These are phyloP conservation scores for Polydrusus tereticollis DNA, from an alignment of 2,888 invertebrate genomes.

Conservation along the genomic window DNA sequence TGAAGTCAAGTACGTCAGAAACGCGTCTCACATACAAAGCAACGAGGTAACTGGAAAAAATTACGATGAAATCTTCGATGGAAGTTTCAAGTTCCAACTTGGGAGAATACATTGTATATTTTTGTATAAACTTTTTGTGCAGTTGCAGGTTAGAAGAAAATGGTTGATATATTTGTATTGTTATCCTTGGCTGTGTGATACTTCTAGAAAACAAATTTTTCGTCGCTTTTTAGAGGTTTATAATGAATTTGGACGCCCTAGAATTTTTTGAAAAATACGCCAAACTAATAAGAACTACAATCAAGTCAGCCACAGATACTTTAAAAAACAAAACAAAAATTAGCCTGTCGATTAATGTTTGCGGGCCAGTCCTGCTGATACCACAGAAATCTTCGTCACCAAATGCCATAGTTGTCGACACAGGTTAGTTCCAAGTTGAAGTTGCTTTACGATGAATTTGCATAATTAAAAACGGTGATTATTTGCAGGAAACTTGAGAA, in stretches of 20 bases:
- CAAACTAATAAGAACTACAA: slow-evolving; percentile 49
- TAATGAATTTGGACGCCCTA: slow-evolving; percentile 63
- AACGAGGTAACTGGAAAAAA: slow-evolving; percentile 64
- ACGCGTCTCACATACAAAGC: slow-evolving; percentile 72
- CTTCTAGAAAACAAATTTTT: neutral
- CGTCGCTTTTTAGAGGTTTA: slow-evolving; percentile 60
- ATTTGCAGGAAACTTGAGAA: slow-evolving; percentile 76
- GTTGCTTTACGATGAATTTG: neutral
- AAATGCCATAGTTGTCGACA: slow-evolving; percentile 81
- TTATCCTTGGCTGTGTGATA: too few species aligned
- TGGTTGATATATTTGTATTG: neutral
- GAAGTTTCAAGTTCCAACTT: slow-evolving; percentile 77
- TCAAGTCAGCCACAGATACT: slow-evolving; percentile 61
- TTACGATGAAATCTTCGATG: slow-evolving; percentile 74
- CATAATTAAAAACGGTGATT: neutral
- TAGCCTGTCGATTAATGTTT: slow-evolving; percentile 65
- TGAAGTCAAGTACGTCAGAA: slow-evolving; percentile 82
- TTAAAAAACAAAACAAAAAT: slow-evolving; percentile 63
- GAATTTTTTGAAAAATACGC: slow-evolving; percentile 57
- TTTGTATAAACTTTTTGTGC: slow-evolving; percentile 75
- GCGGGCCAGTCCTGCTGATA: slow-evolving; percentile 80
- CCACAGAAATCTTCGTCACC: slow-evolving; percentile 86
- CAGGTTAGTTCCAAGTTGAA: slow-evolving; percentile 67
- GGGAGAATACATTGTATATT: slow-evolving; percentile 81
- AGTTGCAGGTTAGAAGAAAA: slow-evolving; percentile 71